These are phyloP conservation scores for Cosmia trapezina DNA, from an alignment of 2,888 invertebrate genomes.

Conservation along the genomic window DNA sequence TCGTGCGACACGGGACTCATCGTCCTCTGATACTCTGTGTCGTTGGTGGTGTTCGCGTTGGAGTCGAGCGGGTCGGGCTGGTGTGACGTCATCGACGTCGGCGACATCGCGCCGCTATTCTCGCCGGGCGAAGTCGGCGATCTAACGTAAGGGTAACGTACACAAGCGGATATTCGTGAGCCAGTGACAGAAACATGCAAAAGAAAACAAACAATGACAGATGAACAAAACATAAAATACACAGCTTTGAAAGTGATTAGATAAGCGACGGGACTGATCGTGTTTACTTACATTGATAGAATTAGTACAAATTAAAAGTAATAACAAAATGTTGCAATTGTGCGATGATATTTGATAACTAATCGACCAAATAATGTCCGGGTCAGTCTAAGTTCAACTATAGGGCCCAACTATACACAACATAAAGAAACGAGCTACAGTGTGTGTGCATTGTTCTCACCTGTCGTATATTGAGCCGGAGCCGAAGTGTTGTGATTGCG, in stretches of 20 bases:
- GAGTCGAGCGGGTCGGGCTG: constrained; percentile 77
- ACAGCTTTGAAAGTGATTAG: constrained; percentile 75
- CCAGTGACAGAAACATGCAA: constrained; percentile 90
- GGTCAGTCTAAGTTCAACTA: constrained; percentile 66
- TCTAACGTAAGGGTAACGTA: constrained; percentile 85
- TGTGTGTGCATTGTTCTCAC: constrained; percentile 84
- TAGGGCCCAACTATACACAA: constrained; percentile 77
- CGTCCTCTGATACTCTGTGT: constrained; percentile 81
- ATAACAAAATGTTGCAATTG: constrained; percentile 74
- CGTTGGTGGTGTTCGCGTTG: constrained; percentile 79
- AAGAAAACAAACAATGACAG: constrained; percentile 83
- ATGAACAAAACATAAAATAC: constrained; percentile 79
- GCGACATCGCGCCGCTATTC: constrained; percentile 87
- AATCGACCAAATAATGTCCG: constrained; percentile 60
- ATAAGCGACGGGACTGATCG: constrained; percentile 76
- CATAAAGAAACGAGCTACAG: constrained; percentile 66
- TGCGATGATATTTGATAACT: constrained; percentile 66
- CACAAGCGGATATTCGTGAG: constrained; percentile 89
- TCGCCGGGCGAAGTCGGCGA: constrained; percentile 86
- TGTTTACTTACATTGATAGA: constrained; percentile 67
- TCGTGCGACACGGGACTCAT: constrained; percentile 90
- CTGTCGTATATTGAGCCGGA: constrained; percentile 95
- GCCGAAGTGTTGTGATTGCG: constrained; percentile 93
- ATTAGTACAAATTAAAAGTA: constrained; percentile 73
- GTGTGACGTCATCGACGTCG: constrained; percentile 80